Percentiles rank a stretch among this genome's conserved stretches.
phyloP scores from a whole-genome alignment of 2,888 invertebrate species.

The Pheosia tremula region DNA sequence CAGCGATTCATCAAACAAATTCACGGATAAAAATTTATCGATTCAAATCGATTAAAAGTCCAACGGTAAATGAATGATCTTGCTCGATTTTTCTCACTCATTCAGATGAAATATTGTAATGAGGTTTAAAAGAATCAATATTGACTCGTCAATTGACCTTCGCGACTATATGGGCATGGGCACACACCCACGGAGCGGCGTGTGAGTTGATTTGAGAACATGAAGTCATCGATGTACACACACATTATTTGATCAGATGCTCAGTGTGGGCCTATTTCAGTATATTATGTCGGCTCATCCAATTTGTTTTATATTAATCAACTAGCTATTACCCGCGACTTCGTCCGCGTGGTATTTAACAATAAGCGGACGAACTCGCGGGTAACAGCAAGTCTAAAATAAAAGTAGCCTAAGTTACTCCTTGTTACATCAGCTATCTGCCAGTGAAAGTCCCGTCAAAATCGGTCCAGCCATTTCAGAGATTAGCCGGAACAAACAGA shows the following conservation, averaged over 20 bases:
- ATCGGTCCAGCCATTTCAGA: too few species aligned
- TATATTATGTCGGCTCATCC: slow-evolving; percentile 20
- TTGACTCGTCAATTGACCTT: slow-evolving; percentile 36
- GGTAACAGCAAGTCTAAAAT: too few species aligned
- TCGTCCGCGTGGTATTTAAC: too few species aligned
- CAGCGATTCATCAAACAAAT: not conserved
- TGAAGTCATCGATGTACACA: slow-evolving; percentile 41
- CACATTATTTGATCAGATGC: slow-evolving; percentile 42
- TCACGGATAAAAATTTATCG: not conserved
- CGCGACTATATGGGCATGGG: slow-evolving; percentile 16
- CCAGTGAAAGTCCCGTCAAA: too few species aligned
- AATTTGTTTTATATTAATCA: slow-evolving; percentile 24
- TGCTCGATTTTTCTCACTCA: slow-evolving; percentile 3
- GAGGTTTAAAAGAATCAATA: slow-evolving; percentile 27
- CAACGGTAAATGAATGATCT: slow-evolving; percentile 7
- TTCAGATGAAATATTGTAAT: slow-evolving; percentile 15
- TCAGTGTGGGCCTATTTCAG: slow-evolving; percentile 32
- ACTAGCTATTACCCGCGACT: slow-evolving; percentile 23
- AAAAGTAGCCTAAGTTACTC: too few species aligned
- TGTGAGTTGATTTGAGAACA: slow-evolving; percentile 25
- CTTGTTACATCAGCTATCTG: too few species aligned
- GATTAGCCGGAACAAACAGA: too few species aligned
- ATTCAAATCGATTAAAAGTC: not conserved
- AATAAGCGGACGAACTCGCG: too few species aligned
- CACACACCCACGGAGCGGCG: slow-evolving; percentile 25